These are phyloP conservation scores for Ectropis grisescens DNA, from an alignment of 1,140 invertebrate genomes.

Conservation along the genomic window DNA sequence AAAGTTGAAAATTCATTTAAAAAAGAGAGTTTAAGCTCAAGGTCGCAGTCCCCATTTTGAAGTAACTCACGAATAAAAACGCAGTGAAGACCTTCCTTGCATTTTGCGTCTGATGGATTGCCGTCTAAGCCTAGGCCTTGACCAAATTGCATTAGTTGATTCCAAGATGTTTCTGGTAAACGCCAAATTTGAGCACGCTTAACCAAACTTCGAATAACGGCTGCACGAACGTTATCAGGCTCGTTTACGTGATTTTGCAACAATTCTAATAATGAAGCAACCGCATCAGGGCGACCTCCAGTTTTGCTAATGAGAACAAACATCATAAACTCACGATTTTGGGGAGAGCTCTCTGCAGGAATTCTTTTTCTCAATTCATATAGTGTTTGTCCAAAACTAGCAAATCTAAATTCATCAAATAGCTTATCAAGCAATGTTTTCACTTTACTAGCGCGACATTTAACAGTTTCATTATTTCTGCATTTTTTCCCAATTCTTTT, in stretches of 20 bases:
- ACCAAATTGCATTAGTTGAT: constrained; percentile 23
- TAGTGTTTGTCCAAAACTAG: constrained; percentile 29
- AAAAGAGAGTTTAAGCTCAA: constrained; percentile 2
- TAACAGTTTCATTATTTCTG: no score
- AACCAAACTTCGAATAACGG: constrained; percentile 34
- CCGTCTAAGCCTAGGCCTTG: constrained; percentile 14
- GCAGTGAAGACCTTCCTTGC: constrained; percentile 37
- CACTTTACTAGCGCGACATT: no score
- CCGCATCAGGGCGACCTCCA: constrained; percentile 20
- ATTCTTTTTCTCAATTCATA: constrained; percentile 26
- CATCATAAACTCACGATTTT: constrained; percentile 35
- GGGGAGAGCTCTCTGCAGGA: constrained; percentile 18
- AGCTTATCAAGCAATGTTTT: constrained; percentile 11
- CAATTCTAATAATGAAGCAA: constrained; percentile 24
- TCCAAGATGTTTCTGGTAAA: constrained; percentile 27
- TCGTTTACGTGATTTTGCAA: constrained; percentile 31
- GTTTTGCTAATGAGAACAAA: constrained; percentile 47
- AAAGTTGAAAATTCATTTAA: constrained; percentile 25
- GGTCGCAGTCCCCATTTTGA: constrained; percentile 4
- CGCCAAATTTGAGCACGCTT: constrained; percentile 35
- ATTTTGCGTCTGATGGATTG: constrained; percentile 1
- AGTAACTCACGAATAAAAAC: constrained; percentile 28
- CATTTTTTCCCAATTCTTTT: no score
- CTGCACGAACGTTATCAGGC: constrained; percentile 26
- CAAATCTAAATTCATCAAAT: constrained; percentile 35